These are phyloP conservation scores for Diaperis boleti DNA, from an alignment of 2,888 invertebrate species.

Conservation along the genomic window DNA sequence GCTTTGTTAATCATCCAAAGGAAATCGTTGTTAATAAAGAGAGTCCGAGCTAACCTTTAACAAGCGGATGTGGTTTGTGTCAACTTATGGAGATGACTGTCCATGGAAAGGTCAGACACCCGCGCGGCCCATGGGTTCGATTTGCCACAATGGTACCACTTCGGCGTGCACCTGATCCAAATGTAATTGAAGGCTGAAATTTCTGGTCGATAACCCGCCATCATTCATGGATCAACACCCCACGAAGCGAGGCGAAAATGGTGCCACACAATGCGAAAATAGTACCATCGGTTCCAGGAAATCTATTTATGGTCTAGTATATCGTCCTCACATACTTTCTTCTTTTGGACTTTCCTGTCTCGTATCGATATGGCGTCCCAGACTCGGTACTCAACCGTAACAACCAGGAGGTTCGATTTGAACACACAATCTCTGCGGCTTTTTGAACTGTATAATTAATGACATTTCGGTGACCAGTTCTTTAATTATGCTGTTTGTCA, in stretches of 20 bases:
- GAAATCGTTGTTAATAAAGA: conserved; percentile 48
- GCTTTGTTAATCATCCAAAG: conserved; percentile 44
- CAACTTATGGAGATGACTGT: conserved; percentile 41
- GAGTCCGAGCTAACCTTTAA: conserved; percentile 45
- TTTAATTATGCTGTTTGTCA: too few relatives aligned
- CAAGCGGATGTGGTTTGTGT: conserved; percentile 49
- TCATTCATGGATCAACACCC: conserved; percentile 20
- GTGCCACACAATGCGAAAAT: background rate
- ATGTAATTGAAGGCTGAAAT: conserved; percentile 21
- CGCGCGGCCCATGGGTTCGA: conserved; percentile 44
- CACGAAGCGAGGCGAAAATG: too few relatives aligned
- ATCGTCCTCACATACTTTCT: too few relatives aligned
- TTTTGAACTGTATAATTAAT: too few relatives aligned
- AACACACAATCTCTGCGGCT: too few relatives aligned
- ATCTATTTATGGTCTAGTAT: too few relatives aligned
- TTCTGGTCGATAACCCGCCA: conserved; percentile 4
- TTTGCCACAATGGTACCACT: conserved; percentile 23
- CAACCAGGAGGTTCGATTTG: too few relatives aligned
- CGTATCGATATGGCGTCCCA: too few relatives aligned
- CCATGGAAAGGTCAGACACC: conserved; percentile 55
- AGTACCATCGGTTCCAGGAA: too few relatives aligned
- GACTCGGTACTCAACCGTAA: too few relatives aligned
- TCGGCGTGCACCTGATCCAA: conserved; percentile 16
- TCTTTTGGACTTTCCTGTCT: too few relatives aligned
- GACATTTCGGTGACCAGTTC: too few relatives aligned